Base-by-base conservation (phyloP, 2,888 invertebrate genomes). In the Priocnemis perturbator region DNA sequence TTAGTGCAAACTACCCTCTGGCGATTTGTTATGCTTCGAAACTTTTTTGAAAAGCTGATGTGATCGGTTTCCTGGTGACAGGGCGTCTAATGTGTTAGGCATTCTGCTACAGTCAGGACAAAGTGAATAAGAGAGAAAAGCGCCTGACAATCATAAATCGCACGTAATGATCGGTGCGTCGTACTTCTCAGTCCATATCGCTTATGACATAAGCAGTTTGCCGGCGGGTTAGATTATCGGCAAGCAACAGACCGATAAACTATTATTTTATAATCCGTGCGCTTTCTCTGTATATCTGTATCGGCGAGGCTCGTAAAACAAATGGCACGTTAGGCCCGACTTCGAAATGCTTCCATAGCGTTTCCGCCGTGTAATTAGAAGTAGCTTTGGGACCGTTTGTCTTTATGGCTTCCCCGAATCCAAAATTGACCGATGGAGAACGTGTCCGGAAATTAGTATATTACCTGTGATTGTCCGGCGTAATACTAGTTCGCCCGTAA, bases 231-330 rank as follows among this genome's bases (percentile, higher is more conserved):
- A 48, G 53, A 60, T 55, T 45, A 52, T 53, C 44, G 20, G 55
- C 5, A 52, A 48, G 17, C 52, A 57, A 45, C 66, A 58, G 52
- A 30, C 30, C 65, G 61, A 37, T 48, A 61, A 61, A 58, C 30
- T 52, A 60, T 56, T 56, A 67, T 64, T 67, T 67, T 67, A 67
- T 67, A 67, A 64, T 64, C 23, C 11, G n/a, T 50, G 20, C 53
- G 55, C 23, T 26, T 37, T 21, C 55, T 19, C 45, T 21, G 44
- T 37, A 37, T 37, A 37, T 37, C 37, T 37, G 37, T 37, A 37
- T 9, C 37, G 11, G 7, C 48, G 4, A 56, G 21, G 23, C 19
- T 21, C 23, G 30, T 48, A 44, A 66, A 19, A 52, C 66, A 47
- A 57, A 23, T 60, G 47, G 66, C 23, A 61, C 44, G 62, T 53